Conservation (phyloP, 2,888 invertebrate genomes). For the Athalia cordata region DNA sequence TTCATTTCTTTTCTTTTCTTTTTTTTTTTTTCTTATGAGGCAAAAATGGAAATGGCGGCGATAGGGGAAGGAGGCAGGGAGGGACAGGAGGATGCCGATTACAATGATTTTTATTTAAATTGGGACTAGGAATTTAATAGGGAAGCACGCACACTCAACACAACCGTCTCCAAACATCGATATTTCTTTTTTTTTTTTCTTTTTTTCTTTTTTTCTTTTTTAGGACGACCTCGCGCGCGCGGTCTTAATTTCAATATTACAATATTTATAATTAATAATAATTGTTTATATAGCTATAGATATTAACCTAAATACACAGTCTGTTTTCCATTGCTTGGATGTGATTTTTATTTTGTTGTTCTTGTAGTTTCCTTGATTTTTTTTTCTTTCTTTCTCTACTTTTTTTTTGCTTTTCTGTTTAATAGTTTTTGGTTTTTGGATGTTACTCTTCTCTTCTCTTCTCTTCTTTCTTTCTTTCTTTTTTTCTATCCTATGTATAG, state of each 20-base stretch:
- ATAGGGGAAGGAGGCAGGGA: constrained; percentile 37
- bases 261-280: constrained; percentile 47
- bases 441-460: too few species aligned
- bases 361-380: background rate
- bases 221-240: constrained; percentile 65
- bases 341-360: background rate
- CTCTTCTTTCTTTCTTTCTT: background rate
- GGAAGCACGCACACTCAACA: constrained; percentile 72
- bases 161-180: constrained; percentile 65
- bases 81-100: constrained; percentile 23
- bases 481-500: constrained; percentile 41
- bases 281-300: constrained; percentile 57
- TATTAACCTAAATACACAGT: constrained; percentile 70
- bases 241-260: constrained; percentile 66
- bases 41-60: background rate
- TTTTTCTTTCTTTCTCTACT: background rate
- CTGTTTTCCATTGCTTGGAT: constrained; percentile 55
- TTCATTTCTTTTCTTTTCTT: too few species aligned
- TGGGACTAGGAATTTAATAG: constrained; percentile 55
- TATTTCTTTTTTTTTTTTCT: background rate
- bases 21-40: background rate
- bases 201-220: background rate
- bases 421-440: background rate
- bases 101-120: constrained; percentile 46
- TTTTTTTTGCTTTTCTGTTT: constrained; percentile 1